phyloP scores from a whole-genome alignment of 2,797 vertebrate species.

The Neopelma chrysocephalum region DNA sequence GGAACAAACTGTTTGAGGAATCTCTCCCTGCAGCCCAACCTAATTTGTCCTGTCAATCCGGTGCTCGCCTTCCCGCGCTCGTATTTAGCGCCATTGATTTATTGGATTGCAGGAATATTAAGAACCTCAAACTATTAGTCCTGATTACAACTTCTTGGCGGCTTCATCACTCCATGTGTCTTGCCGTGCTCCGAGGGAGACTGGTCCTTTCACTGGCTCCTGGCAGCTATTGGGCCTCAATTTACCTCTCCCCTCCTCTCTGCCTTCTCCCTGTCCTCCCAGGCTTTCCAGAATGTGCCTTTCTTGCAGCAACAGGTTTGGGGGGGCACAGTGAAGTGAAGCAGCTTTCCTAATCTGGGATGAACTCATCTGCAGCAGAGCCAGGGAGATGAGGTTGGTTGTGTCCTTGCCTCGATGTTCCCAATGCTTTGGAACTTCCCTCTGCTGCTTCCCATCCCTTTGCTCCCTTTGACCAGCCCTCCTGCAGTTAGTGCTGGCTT shows the following conservation, averaged over 20 bases:
- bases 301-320: background rate
- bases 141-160: conserved; percentile 31
- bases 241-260: background rate
- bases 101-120: conserved; percentile 52
- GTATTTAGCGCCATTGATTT: conserved; percentile 44
- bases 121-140: conserved; percentile 51
- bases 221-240: background rate
- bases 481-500: background rate
- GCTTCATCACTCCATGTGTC: conserved; percentile 40
- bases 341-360: background rate
- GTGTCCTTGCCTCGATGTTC: background rate
- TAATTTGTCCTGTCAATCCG: conserved; percentile 38
- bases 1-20: conserved; percentile 25
- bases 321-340: background rate
- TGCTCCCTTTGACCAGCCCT: background rate
- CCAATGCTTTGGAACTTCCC: background rate
- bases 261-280: background rate
- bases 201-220: background rate
- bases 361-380: background rate
- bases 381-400: background rate
- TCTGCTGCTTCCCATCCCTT: background rate
- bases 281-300: rapidly evolving
- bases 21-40: background rate
- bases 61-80: background rate
- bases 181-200: rapidly evolving